phyloP scores from a whole-genome alignment of 1,140 invertebrate genomes.

The Drosophila ogumai region DNA sequence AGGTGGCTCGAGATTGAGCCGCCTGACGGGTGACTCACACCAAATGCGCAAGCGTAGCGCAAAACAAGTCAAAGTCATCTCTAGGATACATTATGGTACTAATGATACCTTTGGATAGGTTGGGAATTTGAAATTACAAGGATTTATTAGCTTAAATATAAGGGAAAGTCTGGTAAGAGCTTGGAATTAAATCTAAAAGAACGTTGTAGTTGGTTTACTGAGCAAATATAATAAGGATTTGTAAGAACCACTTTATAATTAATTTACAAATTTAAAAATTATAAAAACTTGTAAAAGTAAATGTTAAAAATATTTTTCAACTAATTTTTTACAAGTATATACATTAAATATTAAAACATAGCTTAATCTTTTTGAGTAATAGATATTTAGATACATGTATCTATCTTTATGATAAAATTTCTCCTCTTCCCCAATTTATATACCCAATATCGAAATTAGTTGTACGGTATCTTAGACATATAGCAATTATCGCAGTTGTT shows the following conservation, averaged over 20 bases:
- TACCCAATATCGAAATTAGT: background rate
- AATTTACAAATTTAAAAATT: no score
- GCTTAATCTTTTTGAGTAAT: no score
- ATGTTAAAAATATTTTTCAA: background rate
- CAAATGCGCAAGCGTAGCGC: slow-evolving; percentile 28
- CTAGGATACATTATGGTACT: background rate
- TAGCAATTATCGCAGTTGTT: slow-evolving; percentile 78
- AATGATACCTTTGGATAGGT: slow-evolving; percentile 4
- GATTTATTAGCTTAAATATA: background rate
- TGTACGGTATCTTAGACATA: slow-evolving; percentile 54
- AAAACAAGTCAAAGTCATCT: slow-evolving; percentile 28
- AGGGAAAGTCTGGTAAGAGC: fast-evolving
- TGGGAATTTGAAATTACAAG: background rate
- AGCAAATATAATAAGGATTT: no score
- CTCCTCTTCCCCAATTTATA: background rate
- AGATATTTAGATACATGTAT: background rate
- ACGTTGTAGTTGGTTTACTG: background rate
- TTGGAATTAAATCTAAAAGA: no score
- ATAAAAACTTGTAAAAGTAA: background rate
- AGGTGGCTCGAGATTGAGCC: slow-evolving; percentile 68
- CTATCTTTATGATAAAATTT: background rate
- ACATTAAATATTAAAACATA: background rate
- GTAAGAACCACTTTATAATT: background rate
- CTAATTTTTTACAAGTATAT: background rate
- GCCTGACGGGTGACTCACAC: slow-evolving; percentile 48